These are phyloP conservation scores for Chiloscyllium punctatum DNA, from an alignment of 2,797 vertebrate genomes.

Conservation along the genomic window DNA sequence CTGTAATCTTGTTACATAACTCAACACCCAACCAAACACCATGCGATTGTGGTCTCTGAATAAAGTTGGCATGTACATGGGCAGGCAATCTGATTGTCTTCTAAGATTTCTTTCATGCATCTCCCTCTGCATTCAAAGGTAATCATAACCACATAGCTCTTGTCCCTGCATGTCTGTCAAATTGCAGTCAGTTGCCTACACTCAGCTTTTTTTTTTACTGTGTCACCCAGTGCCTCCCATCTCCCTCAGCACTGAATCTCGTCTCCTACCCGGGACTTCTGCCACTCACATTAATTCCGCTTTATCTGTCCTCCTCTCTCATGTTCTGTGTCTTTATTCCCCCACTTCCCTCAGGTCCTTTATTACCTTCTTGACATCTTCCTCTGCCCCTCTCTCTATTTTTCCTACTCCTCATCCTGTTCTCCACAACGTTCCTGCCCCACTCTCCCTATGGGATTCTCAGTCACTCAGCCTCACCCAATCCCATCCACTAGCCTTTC, in stretches of 20 bases:
- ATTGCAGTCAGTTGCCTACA: neutral
- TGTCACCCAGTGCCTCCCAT: neutral
- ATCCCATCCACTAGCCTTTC: neutral
- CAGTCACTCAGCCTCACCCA: conserved; percentile 44
- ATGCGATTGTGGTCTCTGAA: neutral
- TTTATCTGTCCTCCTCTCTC: conserved; percentile 45
- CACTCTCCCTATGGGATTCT: conserved; percentile 40
- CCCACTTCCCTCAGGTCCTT: conserved; percentile 49
- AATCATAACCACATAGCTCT: neutral
- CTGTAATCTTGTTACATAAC: neutral
- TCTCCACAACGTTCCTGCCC: conserved; percentile 49
- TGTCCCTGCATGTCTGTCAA: neutral
- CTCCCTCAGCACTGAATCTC: neutral
- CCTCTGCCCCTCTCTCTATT: conserved; percentile 43
- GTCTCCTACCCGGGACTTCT: neutral
- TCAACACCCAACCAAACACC: neutral
- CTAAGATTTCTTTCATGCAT: neutral
- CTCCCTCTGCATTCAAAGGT: neutral
- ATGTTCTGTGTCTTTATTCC: neutral
- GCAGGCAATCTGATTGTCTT: neutral
- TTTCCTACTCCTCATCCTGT: conserved; percentile 43
- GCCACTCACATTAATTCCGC: too few species aligned
- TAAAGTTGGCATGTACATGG: neutral
- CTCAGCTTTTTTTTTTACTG: conserved; percentile 20
- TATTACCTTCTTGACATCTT: conserved; percentile 47